Evolutionary conservation across 2,888 invertebrate species (phyloP).

Genomic region (Parnassius orleans): DNA sequence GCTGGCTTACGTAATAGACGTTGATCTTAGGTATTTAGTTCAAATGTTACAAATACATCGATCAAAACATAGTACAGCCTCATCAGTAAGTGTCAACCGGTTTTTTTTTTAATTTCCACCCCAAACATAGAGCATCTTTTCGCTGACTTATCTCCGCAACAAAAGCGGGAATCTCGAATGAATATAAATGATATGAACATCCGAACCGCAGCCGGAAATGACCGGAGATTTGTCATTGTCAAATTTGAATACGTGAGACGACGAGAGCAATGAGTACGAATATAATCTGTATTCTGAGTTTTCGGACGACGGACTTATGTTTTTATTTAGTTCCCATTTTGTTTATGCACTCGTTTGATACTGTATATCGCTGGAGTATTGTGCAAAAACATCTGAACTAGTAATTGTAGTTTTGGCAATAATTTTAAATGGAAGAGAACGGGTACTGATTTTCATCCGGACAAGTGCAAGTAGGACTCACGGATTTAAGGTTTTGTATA

Average conservation of each 20-base stretch:
- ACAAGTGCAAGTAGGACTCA: no score
- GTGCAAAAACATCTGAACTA: no score
- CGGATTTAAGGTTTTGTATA: no score
- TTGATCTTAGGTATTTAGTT: no score
- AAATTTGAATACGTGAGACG: conserved; percentile 75
- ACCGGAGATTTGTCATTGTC: conserved; percentile 76
- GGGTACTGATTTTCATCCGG: no score
- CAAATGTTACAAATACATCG: neutral
- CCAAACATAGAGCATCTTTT: conserved; percentile 51
- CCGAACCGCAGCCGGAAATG: conserved; percentile 71
- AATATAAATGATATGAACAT: conserved; percentile 75
- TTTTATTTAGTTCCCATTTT: conserved; percentile 14
- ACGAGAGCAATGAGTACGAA: conserved; percentile 70
- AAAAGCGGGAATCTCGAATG: conserved; percentile 63
- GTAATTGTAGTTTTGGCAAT: no score
- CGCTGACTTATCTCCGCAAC: conserved; percentile 55
- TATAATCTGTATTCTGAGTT: conserved; percentile 59
- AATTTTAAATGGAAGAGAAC: no score
- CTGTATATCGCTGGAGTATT: neutral
- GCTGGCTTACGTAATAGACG: no score
- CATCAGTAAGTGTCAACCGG: conserved; percentile 31
- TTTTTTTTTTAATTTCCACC: conserved; percentile 50
- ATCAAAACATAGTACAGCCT: conserved; percentile 15
- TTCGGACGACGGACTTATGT: conserved; percentile 29
- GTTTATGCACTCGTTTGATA: neutral